Evolutionary conservation across 2,888 invertebrate species (phyloP).

Genomic region (Pollenia griseotomentosa): DNA sequence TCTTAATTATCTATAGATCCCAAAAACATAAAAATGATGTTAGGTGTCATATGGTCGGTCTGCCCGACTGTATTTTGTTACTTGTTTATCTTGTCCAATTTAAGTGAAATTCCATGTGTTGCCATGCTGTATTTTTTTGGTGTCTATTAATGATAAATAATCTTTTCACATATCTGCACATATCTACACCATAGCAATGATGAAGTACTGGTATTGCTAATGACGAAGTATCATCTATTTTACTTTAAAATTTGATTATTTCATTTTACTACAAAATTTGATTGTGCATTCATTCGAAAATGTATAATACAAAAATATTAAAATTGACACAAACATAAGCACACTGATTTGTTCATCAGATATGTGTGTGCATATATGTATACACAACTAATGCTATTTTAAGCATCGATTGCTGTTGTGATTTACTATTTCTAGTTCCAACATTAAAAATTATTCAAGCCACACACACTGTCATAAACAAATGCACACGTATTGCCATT

Average conservation of each 20-base stretch:
- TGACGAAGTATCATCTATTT: conserved; percentile 1
- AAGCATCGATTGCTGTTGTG: conserved; percentile 9
- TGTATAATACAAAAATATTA: conserved; percentile 24
- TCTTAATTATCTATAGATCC: too few relatives aligned
- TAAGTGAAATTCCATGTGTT: too few relatives aligned
- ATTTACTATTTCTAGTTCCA: conserved; percentile 45
- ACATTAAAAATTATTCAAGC: not conserved
- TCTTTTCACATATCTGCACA: conserved; percentile 9
- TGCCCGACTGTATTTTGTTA: too few relatives aligned
- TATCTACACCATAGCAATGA: not conserved
- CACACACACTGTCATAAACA: not conserved
- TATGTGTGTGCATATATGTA: not conserved
- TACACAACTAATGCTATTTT: not conserved
- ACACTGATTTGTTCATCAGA: too few relatives aligned
- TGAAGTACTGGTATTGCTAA: not conserved
- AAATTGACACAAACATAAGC: not conserved
- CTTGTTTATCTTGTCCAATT: too few relatives aligned
- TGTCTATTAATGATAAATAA: conserved; percentile 38
- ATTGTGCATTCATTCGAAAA: conserved; percentile 46
- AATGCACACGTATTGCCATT: conserved; percentile 30
- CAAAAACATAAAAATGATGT: too few relatives aligned
- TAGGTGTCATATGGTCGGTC: too few relatives aligned
- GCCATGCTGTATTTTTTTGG: not conserved
- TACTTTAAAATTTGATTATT: not conserved
- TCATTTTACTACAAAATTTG: conserved; percentile 49